Conservation (phyloP, 35 echinoderm and acorn worm genomes). For the Hemicentrotus pulcherrimus region DNA sequence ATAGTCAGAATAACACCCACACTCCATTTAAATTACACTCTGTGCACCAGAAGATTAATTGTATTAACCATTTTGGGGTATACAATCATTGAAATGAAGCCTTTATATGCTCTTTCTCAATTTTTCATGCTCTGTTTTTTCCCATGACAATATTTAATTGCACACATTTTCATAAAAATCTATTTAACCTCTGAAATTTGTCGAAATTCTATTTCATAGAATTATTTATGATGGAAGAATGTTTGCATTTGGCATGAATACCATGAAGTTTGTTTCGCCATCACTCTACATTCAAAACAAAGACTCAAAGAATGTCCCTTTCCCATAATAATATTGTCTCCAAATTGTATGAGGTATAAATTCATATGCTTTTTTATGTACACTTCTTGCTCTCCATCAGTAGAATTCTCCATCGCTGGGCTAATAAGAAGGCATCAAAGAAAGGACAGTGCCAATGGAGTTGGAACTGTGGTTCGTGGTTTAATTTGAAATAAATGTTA, state of each 20-base stretch:
- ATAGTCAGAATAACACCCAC: too few species aligned
- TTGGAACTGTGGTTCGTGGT: too few species aligned
- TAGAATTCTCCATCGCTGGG: too few species aligned
- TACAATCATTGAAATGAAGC: neutral
- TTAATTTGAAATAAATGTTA: too few species aligned
- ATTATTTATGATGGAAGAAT: neutral
- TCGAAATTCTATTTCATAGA: neutral
- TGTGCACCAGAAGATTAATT: too few species aligned
- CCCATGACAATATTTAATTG: neutral
- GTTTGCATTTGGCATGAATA: neutral
- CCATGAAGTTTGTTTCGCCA: neutral
- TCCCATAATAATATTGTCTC: neutral
- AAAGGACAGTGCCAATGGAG: too few species aligned
- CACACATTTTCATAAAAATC: neutral
- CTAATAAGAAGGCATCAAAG: too few species aligned
- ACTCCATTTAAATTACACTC: too few species aligned
- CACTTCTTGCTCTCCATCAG: neutral
- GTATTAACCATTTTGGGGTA: too few species aligned
- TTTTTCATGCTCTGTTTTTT: neutral
- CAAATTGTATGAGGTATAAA: neutral
- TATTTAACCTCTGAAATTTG: neutral
- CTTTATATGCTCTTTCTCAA: neutral
- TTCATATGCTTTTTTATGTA: neutral
- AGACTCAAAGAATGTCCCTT: neutral
- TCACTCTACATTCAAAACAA: neutral